Evolutionary conservation across 2,888 invertebrate species (phyloP).

Genomic region (Cacoxenus indagator): DNA sequence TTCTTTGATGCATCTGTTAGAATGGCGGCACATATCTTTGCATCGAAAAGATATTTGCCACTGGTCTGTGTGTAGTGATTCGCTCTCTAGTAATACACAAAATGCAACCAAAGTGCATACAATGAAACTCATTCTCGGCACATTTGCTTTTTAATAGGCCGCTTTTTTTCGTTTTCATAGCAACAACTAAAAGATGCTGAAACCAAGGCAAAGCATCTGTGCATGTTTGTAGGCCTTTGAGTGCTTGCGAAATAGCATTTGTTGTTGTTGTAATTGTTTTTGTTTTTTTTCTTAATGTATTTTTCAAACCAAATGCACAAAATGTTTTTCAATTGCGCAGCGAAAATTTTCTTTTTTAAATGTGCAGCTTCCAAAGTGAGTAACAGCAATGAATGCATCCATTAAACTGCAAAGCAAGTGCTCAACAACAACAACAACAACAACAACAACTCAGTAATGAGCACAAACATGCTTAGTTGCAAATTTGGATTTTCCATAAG

Average conservation of each 20-base stretch:
- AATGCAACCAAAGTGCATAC: background rate
- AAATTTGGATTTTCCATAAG: background rate
- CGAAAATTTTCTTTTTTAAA: no score
- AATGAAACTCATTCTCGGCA: background rate
- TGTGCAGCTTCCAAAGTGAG: background rate
- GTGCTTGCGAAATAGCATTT: no score
- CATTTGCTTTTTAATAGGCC: background rate
- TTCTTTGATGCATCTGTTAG: background rate
- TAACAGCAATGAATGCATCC: background rate
- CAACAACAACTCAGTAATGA: background rate
- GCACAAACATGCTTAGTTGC: no score
- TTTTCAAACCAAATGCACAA: no score
- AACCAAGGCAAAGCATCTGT: no score
- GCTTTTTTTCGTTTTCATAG: no score
- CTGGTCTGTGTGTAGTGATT: background rate
- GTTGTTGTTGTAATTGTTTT: no score
- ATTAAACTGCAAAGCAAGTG: background rate
- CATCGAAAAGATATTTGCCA: background rate
- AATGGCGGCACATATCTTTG: background rate
- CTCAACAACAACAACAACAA: background rate
- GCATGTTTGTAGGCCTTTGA: no score
- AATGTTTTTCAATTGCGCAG: no score
- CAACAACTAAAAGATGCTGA: no score
- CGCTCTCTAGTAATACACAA: background rate
- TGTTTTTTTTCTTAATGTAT: no score